Evolutionary conservation across 2,888 invertebrate species (phyloP).

Genomic region (Scaptomyza tumidula): DNA sequence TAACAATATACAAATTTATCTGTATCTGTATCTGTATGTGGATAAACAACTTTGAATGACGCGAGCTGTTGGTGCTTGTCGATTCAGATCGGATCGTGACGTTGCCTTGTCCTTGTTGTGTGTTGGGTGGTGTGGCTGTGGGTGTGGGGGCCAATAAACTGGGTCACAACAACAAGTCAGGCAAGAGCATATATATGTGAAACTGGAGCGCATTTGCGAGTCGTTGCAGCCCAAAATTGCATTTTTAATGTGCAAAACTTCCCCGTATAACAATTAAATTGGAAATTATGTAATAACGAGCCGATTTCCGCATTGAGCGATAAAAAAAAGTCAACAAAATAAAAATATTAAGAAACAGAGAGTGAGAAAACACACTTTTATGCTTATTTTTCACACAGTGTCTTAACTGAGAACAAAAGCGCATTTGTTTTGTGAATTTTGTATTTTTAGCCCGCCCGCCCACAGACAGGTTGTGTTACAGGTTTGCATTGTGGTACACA

Average conservation of each 20-base stretch:
- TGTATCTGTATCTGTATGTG: constrained; percentile 25
- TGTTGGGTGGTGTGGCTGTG: constrained; percentile 20
- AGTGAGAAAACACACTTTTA: constrained; percentile 43
- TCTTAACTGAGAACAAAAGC: constrained; percentile 70
- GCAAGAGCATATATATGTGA: constrained; percentile 38
- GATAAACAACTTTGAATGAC: constrained; percentile 59
- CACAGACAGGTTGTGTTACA: constrained; percentile 44
- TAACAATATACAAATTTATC: constrained; percentile 39
- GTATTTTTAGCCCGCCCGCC: constrained; percentile 54
- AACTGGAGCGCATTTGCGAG: constrained; percentile 76
- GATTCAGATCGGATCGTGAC: constrained; percentile 56
- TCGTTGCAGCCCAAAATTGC: constrained; percentile 68
- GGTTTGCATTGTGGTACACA: constrained; percentile 54
- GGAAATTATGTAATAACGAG: constrained; percentile 68
- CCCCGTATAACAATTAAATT: constrained; percentile 56
- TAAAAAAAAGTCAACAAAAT: constrained; percentile 7
- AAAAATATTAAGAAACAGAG: constrained; percentile 6
- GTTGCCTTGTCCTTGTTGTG: constrained; percentile 33
- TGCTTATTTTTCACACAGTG: constrained; percentile 51
- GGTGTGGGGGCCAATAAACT: constrained; percentile 53
- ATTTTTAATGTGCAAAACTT: constrained; percentile 71
- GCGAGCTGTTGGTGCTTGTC: constrained; percentile 31
- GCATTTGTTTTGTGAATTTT: constrained; percentile 43
- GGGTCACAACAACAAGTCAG: constrained; percentile 52
- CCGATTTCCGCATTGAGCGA: constrained; percentile 57